Conservation (phyloP, 2,113 vertebrate species). For the Lasiurus borealis region DNA sequence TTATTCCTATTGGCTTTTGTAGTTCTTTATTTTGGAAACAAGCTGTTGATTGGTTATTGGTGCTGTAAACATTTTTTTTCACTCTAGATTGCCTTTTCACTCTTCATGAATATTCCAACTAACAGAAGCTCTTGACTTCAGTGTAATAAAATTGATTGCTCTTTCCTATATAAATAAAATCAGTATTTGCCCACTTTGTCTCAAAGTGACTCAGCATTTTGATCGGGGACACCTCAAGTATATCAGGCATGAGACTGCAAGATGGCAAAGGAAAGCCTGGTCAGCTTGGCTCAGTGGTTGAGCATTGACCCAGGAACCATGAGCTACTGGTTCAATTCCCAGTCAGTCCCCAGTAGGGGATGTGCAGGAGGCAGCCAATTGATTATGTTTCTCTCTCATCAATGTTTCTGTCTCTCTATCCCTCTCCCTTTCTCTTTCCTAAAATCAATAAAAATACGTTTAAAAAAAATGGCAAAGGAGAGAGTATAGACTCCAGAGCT, state of each 20-base stretch:
- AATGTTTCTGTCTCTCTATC: no score
- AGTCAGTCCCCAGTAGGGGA: no score
- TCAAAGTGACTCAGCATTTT: neutral
- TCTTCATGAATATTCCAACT: slow-evolving; percentile 27
- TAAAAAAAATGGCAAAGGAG: neutral
- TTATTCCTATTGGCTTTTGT: slow-evolving; percentile 29
- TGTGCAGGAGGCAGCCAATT: no score
- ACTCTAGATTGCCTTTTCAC: neutral
- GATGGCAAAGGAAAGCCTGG: neutral
- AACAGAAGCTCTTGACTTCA: slow-evolving; percentile 14
- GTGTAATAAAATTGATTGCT: neutral
- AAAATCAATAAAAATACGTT: no score
- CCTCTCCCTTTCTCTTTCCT: no score
- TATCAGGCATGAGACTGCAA: neutral
- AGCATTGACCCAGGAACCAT: no score
- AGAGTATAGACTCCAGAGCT: neutral
- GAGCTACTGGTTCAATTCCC: no score
- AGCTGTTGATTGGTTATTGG: neutral
- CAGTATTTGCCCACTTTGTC: neutral
- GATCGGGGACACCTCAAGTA: neutral
- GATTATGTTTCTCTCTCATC: no score
- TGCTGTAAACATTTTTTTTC: neutral
- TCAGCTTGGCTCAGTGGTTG: no score
- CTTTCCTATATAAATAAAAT: slow-evolving; percentile 5
- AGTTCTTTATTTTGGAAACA: slow-evolving; percentile 41